These are phyloP conservation scores for Pogona vitticeps DNA, from an alignment of 2,113 vertebrate species.

Conservation along the genomic window DNA sequence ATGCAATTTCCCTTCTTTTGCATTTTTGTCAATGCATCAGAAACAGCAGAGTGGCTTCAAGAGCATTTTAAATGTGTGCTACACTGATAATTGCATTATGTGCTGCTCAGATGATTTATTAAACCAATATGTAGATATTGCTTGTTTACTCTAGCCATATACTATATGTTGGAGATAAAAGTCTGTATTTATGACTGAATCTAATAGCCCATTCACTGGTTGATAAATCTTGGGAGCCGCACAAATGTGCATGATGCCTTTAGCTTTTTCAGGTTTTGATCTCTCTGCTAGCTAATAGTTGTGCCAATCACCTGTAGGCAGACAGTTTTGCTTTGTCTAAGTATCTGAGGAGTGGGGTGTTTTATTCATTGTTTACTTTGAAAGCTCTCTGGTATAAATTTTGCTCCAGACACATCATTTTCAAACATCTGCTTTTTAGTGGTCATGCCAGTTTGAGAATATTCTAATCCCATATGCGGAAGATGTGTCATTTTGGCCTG, in stretches of 20 bases:
- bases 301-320: neutral
- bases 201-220: neutral
- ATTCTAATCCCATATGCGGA: neutral
- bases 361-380: constrained; percentile 13
- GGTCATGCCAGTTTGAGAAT: neutral
- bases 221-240: constrained; percentile 13
- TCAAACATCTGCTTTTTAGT: constrained; percentile 32
- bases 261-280: constrained; percentile 10
- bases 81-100: neutral
- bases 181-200: neutral
- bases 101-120: neutral
- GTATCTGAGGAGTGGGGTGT: neutral
- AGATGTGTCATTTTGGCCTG: neutral
- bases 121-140: constrained; percentile 12
- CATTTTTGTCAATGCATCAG: neutral
- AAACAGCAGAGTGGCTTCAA: neutral
- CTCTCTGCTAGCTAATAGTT: neutral
- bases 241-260: neutral
- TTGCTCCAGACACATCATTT: constrained; percentile 21
- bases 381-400: constrained; percentile 23
- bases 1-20: neutral
- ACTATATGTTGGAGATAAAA: neutral
- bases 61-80: neutral
- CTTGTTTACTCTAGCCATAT: neutral
- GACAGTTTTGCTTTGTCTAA: neutral